Base-by-base conservation (phyloP, 2,888 invertebrate genomes). In the Capitulum mitella region DNA sequence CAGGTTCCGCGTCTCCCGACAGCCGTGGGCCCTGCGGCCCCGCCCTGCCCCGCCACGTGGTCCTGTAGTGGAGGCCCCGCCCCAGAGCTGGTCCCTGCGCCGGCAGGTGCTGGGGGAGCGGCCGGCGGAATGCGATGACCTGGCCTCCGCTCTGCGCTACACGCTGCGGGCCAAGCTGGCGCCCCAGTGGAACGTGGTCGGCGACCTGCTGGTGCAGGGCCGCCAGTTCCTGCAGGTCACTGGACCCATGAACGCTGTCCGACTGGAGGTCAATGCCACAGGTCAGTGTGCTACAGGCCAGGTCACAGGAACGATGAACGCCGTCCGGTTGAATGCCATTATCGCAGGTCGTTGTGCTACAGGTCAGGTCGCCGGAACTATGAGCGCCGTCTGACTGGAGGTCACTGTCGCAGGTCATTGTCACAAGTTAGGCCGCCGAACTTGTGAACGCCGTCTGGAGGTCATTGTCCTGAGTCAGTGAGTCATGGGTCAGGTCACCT, bases 131-230 rank as follows among this genome's bases (percentile, higher is more conserved):
- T 54, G 78, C 26, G 81, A 83, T 58, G 81, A 84, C 79, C 86
- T 86, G 79, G 83, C 83, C 80, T 80, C 81, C 40, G 86, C 85
- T 81, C 81, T 86, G 14, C 83, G 81, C 37, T 85, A 85, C 80
- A 84, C 86, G 3, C 82, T 86, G 70, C 81, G 83, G 70, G 84
- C 84, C 61, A 84, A 83, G 70, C 58, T 86, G 8, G 83, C 84
- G 74, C 85, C 86, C 1, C 79, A 79, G 3, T 86, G 86, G 86
- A 86, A 85, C 80, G 84, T 82, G 81, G 82, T 85, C 16, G 84
- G 82, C 16, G 80, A 82, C 37, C 83, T 83, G 77, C 82, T 84
- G 46, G 78, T 84, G 34, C 81, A 81, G 64, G 85, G 84, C 22
- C 81, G 82, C 54, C 64, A 85, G 78, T 86, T 86, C 80, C 82